Percentiles rank a stretch among this genome's conserved stretches.
phyloP scores from a whole-genome alignment of 2,888 invertebrate species.

The Schizaphis graminum region DNA sequence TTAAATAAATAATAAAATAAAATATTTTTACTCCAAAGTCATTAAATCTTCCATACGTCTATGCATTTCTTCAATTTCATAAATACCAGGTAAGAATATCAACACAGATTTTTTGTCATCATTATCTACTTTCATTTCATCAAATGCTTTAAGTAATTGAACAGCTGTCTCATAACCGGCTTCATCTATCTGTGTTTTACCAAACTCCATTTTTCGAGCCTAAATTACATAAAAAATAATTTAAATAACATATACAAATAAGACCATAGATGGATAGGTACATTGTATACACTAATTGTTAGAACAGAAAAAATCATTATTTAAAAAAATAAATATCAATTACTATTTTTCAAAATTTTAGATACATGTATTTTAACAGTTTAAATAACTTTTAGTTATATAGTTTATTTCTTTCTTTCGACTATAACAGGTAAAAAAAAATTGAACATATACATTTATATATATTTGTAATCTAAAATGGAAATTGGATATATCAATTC shows the following conservation, averaged over 20 bases:
- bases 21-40: slow-evolving; percentile 20
- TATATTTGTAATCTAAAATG: background rate
- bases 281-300: background rate
- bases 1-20: background rate
- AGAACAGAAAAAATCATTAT: background rate
- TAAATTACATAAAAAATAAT: slow-evolving; percentile 69
- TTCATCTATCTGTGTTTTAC: slow-evolving; percentile 75
- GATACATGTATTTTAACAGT: background rate
- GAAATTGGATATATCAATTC: background rate
- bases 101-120: slow-evolving; percentile 77
- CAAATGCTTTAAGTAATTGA: slow-evolving; percentile 78
- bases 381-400: background rate
- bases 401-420: background rate
- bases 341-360: background rate
- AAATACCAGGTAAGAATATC: slow-evolving; percentile 89
- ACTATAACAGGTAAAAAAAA: background rate
- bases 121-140: slow-evolving; percentile 75
- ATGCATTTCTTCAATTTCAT: slow-evolving; percentile 83
- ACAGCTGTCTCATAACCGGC: slow-evolving; percentile 61
- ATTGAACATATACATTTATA: background rate
- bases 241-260: background rate
- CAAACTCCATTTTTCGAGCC: slow-evolving; percentile 73
- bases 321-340: no score
- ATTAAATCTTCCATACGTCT: slow-evolving; percentile 40
- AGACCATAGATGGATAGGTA: background rate